A percentile compares a stretch with the other conserved stretches of the same genome.
Conservation (phyloP, 2,797 vertebrate genomes). For the Sebastes matsubarae region DNA sequence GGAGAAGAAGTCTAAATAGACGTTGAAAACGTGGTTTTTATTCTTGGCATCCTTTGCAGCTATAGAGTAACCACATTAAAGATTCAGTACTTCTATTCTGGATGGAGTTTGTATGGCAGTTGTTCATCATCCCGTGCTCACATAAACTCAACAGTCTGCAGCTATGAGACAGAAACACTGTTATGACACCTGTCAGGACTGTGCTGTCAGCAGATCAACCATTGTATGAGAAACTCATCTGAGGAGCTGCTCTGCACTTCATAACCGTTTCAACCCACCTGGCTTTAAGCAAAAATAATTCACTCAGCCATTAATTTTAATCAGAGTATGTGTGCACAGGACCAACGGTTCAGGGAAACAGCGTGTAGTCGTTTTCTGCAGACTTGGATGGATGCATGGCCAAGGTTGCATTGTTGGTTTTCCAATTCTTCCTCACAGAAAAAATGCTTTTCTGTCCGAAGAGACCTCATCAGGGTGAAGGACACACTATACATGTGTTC, state of each 20-base stretch:
- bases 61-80: background rate
- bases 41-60: constrained; percentile 1
- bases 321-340: constrained; percentile 28
- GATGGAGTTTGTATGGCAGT: background rate
- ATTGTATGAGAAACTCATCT: constrained; percentile 26
- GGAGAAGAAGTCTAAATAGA: background rate
- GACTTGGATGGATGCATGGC: background rate
- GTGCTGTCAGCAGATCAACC: constrained; percentile 41
- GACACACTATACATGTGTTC: too few species aligned
- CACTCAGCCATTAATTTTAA: constrained; percentile 48
- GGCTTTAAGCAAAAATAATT: background rate
- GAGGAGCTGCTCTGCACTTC: constrained; percentile 17
- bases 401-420: constrained; percentile 7
- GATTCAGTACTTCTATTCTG: background rate
- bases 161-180: constrained; percentile 23
- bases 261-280: constrained; percentile 20
- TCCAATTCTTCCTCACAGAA: background rate
- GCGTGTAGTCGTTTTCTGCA: constrained; percentile 18
- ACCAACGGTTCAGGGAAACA: constrained; percentile 4
- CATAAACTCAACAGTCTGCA: background rate
- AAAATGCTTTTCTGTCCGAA: background rate
- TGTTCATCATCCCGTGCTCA: constrained; percentile 15
- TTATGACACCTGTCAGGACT: constrained; percentile 34
- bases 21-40: background rate
- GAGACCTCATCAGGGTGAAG: too few species aligned